Evolutionary conservation across 2,113 vertebrate species (phyloP).

Genomic region (Heptranchias perlo): DNA sequence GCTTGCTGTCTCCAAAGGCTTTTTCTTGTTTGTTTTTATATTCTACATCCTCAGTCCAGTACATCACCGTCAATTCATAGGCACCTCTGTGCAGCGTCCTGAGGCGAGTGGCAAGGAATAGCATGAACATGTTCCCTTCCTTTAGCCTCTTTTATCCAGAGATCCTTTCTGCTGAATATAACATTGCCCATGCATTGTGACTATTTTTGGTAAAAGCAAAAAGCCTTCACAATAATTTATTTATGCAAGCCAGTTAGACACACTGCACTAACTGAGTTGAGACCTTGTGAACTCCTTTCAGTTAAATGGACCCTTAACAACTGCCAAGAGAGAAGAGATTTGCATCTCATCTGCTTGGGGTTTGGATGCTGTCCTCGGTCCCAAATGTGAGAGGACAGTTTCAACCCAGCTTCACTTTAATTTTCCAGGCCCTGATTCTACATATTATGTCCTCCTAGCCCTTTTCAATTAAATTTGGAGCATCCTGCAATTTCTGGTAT

Average conservation of each 20-base stretch:
- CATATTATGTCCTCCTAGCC: neutral
- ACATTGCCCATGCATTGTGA: neutral
- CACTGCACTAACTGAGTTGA: neutral
- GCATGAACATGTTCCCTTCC: neutral
- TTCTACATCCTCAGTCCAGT: neutral
- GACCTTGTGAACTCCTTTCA: neutral
- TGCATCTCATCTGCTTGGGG: neutral
- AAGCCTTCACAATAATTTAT: slow-evolving; percentile 9
- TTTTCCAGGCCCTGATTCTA: neutral
- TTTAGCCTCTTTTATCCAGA: neutral
- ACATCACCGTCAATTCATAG: neutral
- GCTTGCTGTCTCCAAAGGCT: neutral
- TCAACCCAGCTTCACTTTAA: neutral
- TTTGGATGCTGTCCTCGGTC: neutral
- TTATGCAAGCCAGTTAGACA: neutral
- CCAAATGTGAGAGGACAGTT: neutral
- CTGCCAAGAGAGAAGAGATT: neutral
- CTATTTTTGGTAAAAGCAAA: neutral
- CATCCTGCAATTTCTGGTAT: neutral
- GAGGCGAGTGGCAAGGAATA: neutral
- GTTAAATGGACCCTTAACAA: neutral
- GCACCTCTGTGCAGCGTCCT: neutral
- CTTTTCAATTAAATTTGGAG: neutral
- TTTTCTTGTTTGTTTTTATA: neutral
- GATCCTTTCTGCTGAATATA: neutral